Base-by-base conservation (phyloP, 1,140 invertebrate genomes). In the Mycetomoellerius zeteki region DNA sequence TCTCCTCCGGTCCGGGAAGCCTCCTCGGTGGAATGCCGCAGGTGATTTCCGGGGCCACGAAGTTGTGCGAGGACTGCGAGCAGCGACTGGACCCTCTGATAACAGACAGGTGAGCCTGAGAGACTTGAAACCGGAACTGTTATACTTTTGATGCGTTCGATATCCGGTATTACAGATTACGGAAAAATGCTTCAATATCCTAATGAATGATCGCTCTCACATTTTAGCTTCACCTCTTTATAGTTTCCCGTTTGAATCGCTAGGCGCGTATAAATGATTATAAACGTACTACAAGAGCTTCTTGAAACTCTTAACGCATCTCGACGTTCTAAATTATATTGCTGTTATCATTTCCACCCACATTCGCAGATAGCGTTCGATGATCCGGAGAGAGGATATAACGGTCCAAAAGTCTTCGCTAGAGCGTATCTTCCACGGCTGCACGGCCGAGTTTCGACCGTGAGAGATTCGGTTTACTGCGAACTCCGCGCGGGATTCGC, bases 51-150 rank as follows among this genome's bases (percentile, higher is more conserved):
- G 92, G 90, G 27, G 91, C 95, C 85, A 88, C 92, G n/a, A 95
- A 95, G 88, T 90, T 94, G 56, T 95, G 95, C 82, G 94, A 95
- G 77, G 95, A 95, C 80, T 95, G 95, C 80, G 94, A 95, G 80
- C 95, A 95, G 85, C 91, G 94, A 50, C 73, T 95, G 62, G 95
- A 95, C 67, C 93, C 95, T 33, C 85, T 94, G 81, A 93, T 95
- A 81, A 95, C 94, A 8, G 94, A 95, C 82, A 95, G 94, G 95
- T 95, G 37, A 89, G 78, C 3, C 52, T 8, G 24, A 37, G 3
- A 72, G 62, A 64, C 10, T 47, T 65, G 30, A 4, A 2, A 27
- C 37, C 33, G 16, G 2, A 4, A 43, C 72, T 30, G 52, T 81
- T 67, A 47, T 3, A 30, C 3, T 21, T n/a, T 69, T 8, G 12